Percentiles rank a stretch among this genome's conserved stretches.
phyloP scores from a whole-genome alignment of 1,140 invertebrate genomes.

The Trichonephila inaurata region DNA sequence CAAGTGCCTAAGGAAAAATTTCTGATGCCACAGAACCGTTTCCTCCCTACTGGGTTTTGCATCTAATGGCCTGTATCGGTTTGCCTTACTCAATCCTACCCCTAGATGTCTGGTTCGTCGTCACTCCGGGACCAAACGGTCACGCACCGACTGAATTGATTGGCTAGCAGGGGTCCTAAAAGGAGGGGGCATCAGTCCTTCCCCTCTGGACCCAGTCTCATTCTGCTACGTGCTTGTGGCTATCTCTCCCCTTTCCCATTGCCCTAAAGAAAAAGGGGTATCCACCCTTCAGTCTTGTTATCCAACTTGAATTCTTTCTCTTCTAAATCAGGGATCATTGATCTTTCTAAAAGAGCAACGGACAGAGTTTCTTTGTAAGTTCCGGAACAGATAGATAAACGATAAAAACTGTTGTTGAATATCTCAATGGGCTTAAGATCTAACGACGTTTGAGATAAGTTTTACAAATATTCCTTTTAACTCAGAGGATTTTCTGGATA shows the following conservation, averaged over 20 bases:
- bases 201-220: background rate
- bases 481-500: background rate
- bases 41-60: constrained; percentile 40
- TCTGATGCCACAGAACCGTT: background rate
- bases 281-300: constrained; percentile 56
- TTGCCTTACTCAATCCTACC: constrained; percentile 51
- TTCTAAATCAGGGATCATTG: constrained; percentile 63
- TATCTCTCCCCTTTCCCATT: background rate
- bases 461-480: constrained; percentile 40
- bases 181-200: background rate
- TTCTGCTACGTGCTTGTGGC: constrained; percentile 52
- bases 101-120: constrained; percentile 49
- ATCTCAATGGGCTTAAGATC: constrained; percentile 62
- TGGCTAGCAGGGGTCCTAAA: constrained; percentile 40
- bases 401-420: constrained; percentile 64
- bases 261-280: constrained; percentile 7
- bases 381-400: constrained; percentile 60
- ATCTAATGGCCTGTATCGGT: constrained; percentile 63
- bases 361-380: constrained; percentile 44
- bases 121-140: constrained; percentile 42
- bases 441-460: constrained; percentile 60
- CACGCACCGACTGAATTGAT: constrained; percentile 62
- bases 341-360: constrained; percentile 56
- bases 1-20: background rate
- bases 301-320: constrained; percentile 63